phyloP scores from a whole-genome alignment of 2,113 vertebrate genomes.

The Oceanodroma tethys region DNA sequence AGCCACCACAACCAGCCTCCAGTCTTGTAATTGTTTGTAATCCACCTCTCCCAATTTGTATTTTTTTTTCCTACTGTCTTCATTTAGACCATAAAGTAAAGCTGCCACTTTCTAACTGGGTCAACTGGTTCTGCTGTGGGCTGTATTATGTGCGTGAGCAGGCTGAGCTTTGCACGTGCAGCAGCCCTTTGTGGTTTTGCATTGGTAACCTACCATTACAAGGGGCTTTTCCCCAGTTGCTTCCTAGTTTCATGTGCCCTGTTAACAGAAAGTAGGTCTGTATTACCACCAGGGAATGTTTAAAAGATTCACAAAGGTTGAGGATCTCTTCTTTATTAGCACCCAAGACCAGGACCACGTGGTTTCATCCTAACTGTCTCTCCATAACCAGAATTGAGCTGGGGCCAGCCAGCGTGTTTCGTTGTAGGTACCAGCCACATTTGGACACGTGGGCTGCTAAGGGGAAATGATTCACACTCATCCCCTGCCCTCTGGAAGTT shows the following conservation, averaged over 20 bases:
- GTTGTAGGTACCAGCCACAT: not conserved
- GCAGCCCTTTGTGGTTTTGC: not conserved
- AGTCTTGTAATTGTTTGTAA: not conserved
- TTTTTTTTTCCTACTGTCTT: not conserved
- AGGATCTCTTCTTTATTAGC: not conserved
- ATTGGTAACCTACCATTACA: not conserved
- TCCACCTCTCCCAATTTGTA: not conserved
- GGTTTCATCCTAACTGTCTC: not conserved
- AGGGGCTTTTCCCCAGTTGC: not conserved
- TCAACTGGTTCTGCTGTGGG: not conserved
- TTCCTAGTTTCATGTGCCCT: not conserved
- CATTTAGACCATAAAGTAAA: not conserved
- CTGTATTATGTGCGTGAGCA: accelerated
- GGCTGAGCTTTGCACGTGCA: not conserved
- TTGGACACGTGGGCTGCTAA: accelerated
- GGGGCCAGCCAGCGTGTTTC: not conserved
- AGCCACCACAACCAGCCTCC: not conserved
- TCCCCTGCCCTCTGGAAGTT: not conserved
- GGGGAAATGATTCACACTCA: not conserved
- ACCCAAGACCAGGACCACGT: not conserved
- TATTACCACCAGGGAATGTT: not conserved
- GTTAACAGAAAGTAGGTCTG: not conserved
- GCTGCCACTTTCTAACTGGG: not conserved
- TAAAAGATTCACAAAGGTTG: not conserved
- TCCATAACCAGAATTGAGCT: not conserved